Percentiles rank a stretch among this genome's conserved stretches.
Conservation (phyloP, 2,888 invertebrate species). For the Abrostola triplasia region DNA sequence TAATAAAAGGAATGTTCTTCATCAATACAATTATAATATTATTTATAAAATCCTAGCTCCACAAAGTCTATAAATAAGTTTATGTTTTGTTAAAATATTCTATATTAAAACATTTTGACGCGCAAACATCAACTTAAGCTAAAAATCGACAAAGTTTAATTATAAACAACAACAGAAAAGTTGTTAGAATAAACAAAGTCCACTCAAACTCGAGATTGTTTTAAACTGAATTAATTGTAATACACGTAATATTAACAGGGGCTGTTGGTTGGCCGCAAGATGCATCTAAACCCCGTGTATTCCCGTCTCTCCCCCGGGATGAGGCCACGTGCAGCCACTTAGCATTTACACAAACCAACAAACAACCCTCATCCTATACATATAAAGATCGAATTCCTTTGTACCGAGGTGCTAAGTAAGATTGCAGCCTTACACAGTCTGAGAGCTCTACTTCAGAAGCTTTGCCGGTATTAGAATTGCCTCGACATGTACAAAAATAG, state of each 20-base stretch:
- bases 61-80: slow-evolving; percentile 18
- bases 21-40: too few relatives aligned
- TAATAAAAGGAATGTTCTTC: neutral
- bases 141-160: slow-evolving; percentile 38
- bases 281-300: slow-evolving; percentile 81
- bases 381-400: slow-evolving; percentile 76
- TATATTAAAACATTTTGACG: slow-evolving; percentile 20
- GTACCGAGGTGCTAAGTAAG: slow-evolving; percentile 65
- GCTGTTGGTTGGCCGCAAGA: slow-evolving; percentile 79
- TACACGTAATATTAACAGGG: slow-evolving; percentile 80
- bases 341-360: slow-evolving; percentile 72
- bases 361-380: slow-evolving; percentile 61
- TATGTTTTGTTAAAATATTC: slow-evolving; percentile 28
- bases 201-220: slow-evolving; percentile 63
- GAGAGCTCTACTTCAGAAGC: slow-evolving; percentile 82
- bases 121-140: slow-evolving; percentile 25
- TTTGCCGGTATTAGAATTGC: slow-evolving; percentile 82
- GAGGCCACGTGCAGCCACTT: slow-evolving; percentile 84
- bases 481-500: slow-evolving; percentile 84
- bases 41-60: neutral
- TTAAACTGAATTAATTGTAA: slow-evolving; percentile 80
- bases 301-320: slow-evolving; percentile 73
- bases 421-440: slow-evolving; percentile 78
- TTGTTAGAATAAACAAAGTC: slow-evolving; percentile 38
- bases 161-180: slow-evolving; percentile 43